These are phyloP conservation scores for Semibalanus balanoides DNA, from an alignment of 1,140 invertebrate genomes.

Conservation along the genomic window DNA sequence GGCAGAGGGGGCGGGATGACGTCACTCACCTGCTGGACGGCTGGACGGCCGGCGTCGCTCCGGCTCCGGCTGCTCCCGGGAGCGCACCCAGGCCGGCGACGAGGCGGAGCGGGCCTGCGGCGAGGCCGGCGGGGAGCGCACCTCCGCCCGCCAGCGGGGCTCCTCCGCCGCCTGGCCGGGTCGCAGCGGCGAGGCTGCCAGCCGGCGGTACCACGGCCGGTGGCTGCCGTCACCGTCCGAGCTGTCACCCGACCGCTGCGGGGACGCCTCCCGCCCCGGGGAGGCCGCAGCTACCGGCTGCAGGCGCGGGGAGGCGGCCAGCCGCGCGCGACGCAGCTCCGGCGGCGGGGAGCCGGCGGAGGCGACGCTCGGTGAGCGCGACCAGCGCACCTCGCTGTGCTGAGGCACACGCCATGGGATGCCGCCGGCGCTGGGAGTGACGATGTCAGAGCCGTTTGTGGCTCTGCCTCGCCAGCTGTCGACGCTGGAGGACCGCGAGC, in stretches of 20 bases:
- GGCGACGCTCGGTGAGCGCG: not conserved
- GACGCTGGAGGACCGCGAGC: not conserved
- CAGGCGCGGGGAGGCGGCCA: not conserved
- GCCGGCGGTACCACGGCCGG: not conserved
- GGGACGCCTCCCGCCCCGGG: not conserved
- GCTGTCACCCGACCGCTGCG: too few species aligned
- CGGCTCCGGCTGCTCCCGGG: not conserved
- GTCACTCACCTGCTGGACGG: not conserved
- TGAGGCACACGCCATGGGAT: not conserved
- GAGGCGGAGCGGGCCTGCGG: not conserved
- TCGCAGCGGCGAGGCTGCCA: not conserved
- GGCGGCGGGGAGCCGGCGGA: not conserved
- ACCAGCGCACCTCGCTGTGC: not conserved
- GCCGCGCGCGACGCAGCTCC: not conserved
- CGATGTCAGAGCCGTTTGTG: not conserved
- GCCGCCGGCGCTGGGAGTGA: too few species aligned
- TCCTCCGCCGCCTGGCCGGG: too few species aligned
- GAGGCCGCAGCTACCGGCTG: too few species aligned
- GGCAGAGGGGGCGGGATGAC: not conserved
- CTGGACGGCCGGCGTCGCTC: not conserved
- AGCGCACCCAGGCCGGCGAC: not conserved
- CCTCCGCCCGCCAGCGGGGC: not conserved
- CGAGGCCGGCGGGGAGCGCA: not conserved
- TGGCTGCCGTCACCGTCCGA: not conserved
- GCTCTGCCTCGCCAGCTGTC: not conserved